Base-by-base conservation (phyloP, 2,113 vertebrate species). In the Mesembrinibis cayennensis region DNA sequence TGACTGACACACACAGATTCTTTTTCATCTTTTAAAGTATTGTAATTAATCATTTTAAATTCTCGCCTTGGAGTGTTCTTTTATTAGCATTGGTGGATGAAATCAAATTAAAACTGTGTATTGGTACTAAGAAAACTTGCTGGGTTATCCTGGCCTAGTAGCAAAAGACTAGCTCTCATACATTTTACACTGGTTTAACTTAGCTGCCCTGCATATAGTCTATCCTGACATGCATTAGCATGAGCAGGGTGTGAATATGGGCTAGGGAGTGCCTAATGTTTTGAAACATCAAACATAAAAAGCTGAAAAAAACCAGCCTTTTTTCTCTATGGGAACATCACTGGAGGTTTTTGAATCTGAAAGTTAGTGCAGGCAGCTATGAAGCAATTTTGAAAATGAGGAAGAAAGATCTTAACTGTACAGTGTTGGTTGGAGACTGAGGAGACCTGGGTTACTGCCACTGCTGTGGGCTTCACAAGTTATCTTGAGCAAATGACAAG, bases 41-140 rank as follows among this genome's bases (percentile, higher is more conserved):
- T 91, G 95, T 91, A 97, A 97, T 97, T 97, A 97, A 91, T 89
- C 9, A 96, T 96, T 96, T 95, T 61, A 92, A 92, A 96, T 97
- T 97, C 93, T 81, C 18, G 71, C 89, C 92, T 97, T 73, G 79
- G 72, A 95, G 80, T 86, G 29, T 42, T 96, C 80, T 93, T 85
- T 88, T 82, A 82, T 97, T 88, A 95, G 23, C 82, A 67, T 10
- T 72, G 56, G 58, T 92, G 55, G 74, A 52, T 67, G 89, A 95
- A 96, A 94, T 89, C 21, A 96, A 95, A 96, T 94, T 96, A 93
- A 94, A 96, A 66, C 45, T 82, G 73, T 62, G 44, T 71, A 44
- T 76, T 38, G 66, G 44, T 49, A 36, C 40, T 67, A 50, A 82
- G 66, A 56, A 80, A 90, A 78, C 63, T 82, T 92, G 50, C 66